Conservation (phyloP, 2,113 vertebrate genomes). For the Myxocyprinus asiaticus region DNA sequence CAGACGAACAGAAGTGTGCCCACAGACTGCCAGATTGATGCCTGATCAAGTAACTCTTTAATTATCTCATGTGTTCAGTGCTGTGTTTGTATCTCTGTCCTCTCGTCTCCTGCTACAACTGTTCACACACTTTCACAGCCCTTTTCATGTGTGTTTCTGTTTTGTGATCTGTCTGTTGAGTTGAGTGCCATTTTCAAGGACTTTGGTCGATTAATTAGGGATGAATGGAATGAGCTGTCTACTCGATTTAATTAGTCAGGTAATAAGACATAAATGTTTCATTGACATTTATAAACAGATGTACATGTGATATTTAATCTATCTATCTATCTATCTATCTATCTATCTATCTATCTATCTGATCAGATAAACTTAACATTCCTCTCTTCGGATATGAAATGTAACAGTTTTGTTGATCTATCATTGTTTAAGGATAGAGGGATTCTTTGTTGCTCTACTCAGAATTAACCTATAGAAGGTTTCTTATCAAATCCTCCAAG, state of each 20-base stretch:
- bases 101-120: neutral
- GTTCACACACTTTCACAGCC: neutral
- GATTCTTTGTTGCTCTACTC: neutral
- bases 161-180: neutral
- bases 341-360: neutral
- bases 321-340: neutral
- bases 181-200: neutral
- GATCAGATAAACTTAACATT: too few species aligned
- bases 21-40: neutral
- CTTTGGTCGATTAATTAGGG: neutral
- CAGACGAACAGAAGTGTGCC: constrained; percentile 22
- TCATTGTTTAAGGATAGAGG: neutral
- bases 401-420: too few species aligned
- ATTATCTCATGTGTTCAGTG: neutral
- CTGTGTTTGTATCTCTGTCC: neutral
- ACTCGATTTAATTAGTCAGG: too few species aligned
- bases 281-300: too few species aligned
- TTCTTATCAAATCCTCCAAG: neutral
- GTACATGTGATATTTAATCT: too few species aligned
- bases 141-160: neutral
- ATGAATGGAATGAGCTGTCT: too few species aligned
- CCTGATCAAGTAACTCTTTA: constrained; percentile 28
- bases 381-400: too few species aligned
- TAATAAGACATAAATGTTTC: too few species aligned
- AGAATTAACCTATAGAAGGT: neutral